These are phyloP conservation scores for Tupiocoris notatus DNA, from an alignment of 2,888 invertebrate species.

Conservation along the genomic window DNA sequence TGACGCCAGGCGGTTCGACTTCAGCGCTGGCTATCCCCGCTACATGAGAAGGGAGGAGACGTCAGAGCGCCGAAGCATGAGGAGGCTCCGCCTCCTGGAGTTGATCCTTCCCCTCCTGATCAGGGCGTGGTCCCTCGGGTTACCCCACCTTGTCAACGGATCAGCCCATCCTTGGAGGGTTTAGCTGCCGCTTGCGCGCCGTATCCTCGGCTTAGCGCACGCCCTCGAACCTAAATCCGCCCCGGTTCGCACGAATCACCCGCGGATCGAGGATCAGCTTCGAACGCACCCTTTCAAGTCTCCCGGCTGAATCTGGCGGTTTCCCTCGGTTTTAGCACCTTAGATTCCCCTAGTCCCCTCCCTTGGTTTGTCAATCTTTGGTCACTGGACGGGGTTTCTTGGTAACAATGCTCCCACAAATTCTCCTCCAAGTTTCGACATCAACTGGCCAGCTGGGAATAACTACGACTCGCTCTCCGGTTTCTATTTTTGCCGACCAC, in stretches of 20 bases:
- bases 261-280: background rate
- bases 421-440: too few species aligned
- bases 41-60: background rate
- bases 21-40: background rate
- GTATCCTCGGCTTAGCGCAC: conserved; percentile 53
- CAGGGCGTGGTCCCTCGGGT: background rate
- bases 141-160: conserved; percentile 6
- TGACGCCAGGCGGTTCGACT: background rate
- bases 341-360: too few species aligned
- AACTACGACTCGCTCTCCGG: too few species aligned
- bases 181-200: conserved; percentile 62
- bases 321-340: too few species aligned
- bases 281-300: background rate
- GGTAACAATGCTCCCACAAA: too few species aligned
- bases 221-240: conserved; percentile 55
- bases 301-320: background rate
- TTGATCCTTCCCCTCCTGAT: background rate
- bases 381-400: too few species aligned
- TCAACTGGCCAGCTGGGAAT: too few species aligned
- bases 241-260: conserved; percentile 56
- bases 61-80: conserved; percentile 17
- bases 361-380: too few species aligned
- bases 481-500: too few species aligned
- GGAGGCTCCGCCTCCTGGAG: conserved; percentile 14
- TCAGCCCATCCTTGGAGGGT: conserved; percentile 52